Percentiles rank a stretch among this genome's conserved stretches.
These are phyloP conservation scores for Gerosis bhagava DNA, from an alignment of 2,888 invertebrate genomes.

Conservation along the genomic window DNA sequence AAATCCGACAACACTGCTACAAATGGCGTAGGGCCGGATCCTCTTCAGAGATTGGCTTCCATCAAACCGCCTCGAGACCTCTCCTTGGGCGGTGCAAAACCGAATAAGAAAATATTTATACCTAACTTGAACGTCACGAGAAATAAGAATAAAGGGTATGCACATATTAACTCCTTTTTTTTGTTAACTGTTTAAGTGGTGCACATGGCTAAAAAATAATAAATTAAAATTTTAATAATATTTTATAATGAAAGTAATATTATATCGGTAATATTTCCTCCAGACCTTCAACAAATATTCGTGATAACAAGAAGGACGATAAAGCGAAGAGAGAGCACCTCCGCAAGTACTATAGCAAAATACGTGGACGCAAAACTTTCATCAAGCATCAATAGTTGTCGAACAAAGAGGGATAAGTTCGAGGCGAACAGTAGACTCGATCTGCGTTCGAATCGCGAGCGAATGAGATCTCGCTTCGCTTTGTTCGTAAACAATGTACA, in stretches of 20 bases:
- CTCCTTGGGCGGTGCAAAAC: slow-evolving; percentile 75
- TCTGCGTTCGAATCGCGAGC: slow-evolving; percentile 54
- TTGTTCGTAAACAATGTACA: slow-evolving; percentile 74
- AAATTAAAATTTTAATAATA: too few relatives aligned
- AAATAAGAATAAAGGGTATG: slow-evolving; percentile 82
- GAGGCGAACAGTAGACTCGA: slow-evolving; percentile 52
- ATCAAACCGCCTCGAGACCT: slow-evolving; percentile 81
- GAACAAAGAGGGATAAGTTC: slow-evolving; percentile 69
- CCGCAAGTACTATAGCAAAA: slow-evolving; percentile 32
- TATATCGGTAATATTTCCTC: too few relatives aligned
- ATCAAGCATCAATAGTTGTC: slow-evolving; percentile 62
- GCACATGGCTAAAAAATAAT: too few relatives aligned
- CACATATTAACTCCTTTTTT: too few relatives aligned
- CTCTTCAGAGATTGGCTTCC: slow-evolving; percentile 71
- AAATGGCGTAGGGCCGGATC: slow-evolving; percentile 56
- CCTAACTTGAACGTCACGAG: slow-evolving; percentile 84
- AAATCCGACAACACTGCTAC: slow-evolving; percentile 35
- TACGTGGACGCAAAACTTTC: slow-evolving; percentile 54
- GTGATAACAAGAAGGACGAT: too few relatives aligned
- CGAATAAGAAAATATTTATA: slow-evolving; percentile 81
- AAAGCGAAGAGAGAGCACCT: too few relatives aligned
- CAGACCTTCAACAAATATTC: too few relatives aligned
- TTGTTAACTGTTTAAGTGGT: too few relatives aligned
- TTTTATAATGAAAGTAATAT: too few relatives aligned
- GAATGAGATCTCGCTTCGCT: slow-evolving; percentile 62